Evolutionary conservation across 2,888 invertebrate genomes (phyloP).

Genomic region (Xanthorhoe spadicearia): DNA sequence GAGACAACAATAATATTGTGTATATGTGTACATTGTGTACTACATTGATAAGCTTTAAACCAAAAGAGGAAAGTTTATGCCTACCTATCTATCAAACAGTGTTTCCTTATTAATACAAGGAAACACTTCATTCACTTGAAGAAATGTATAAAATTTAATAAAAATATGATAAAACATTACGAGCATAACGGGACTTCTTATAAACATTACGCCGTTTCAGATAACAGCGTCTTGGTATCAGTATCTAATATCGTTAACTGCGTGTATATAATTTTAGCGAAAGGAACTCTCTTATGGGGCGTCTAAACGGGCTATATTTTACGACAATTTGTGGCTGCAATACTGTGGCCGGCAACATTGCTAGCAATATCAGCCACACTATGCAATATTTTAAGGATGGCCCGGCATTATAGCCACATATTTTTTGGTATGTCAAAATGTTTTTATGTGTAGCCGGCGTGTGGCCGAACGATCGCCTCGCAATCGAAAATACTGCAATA

Average conservation of each 20-base stretch:
- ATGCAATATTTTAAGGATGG: too few relatives aligned
- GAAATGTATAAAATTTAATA: constrained; percentile 35
- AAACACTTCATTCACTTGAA: constrained; percentile 37
- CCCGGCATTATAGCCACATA: too few relatives aligned
- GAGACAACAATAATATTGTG: constrained; percentile 36
- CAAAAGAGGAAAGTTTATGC: constrained; percentile 21
- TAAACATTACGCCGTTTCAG: constrained; percentile 34
- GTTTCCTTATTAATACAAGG: constrained; percentile 38
- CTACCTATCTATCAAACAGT: constrained; percentile 27
- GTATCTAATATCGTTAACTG: constrained; percentile 38
- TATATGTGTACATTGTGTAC: too few relatives aligned
- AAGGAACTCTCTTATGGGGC: constrained; percentile 43
- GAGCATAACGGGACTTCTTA: constrained; percentile 45
- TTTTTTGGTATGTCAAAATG: too few relatives aligned
- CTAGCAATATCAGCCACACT: too few relatives aligned
- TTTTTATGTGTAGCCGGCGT: too few relatives aligned
- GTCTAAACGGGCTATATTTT: too few relatives aligned
- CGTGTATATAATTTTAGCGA: constrained; percentile 51
- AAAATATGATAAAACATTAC: constrained; percentile 41
- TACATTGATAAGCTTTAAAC: constrained; percentile 22
- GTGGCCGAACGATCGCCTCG: too few relatives aligned
- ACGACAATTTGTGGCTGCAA: too few relatives aligned
- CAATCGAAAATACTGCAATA: too few relatives aligned
- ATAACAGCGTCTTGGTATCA: constrained; percentile 34
- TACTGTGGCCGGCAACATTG: too few relatives aligned